phyloP scores from a whole-genome alignment of 2,113 vertebrate species.

The Sclerurus mexicanus region DNA sequence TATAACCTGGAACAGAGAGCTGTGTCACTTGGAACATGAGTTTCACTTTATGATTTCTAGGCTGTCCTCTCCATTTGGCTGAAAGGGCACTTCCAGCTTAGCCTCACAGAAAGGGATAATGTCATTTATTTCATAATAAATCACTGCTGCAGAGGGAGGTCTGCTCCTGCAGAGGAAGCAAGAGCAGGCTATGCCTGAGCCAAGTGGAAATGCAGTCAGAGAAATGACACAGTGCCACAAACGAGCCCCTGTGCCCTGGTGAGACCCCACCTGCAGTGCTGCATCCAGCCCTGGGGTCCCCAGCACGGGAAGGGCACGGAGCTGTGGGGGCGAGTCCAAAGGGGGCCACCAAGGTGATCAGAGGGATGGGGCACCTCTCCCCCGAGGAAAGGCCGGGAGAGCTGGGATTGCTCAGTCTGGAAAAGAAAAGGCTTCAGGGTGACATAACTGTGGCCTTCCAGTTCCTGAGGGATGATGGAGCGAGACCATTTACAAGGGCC shows the following conservation, averaged over 20 bases:
- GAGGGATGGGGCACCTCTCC: neutral
- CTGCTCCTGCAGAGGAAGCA: neutral
- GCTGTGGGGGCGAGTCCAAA: neutral
- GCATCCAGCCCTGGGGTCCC: neutral
- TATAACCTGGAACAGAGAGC: neutral
- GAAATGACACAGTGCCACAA: neutral
- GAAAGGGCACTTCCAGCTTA: neutral
- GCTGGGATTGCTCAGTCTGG: neutral
- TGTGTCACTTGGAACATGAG: neutral
- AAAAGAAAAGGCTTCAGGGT: neutral
- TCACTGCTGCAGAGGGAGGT: neutral
- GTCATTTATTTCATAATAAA: neutral
- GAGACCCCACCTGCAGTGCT: neutral
- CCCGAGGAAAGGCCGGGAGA: neutral
- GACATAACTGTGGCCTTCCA: fast-evolving
- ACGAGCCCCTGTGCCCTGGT: neutral
- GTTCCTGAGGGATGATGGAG: neutral
- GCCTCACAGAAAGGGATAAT: neutral
- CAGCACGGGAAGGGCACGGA: neutral
- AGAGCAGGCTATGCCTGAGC: neutral
- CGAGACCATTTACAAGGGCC: neutral
- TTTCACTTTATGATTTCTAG: neutral
- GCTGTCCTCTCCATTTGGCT: neutral
- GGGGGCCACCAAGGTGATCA: neutral
- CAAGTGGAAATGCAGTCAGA: neutral